A percentile compares a stretch with the other conserved stretches of the same genome.
These are phyloP conservation scores for Melanogrammus aeglefinus DNA, from an alignment of 2,797 vertebrate genomes.

Conservation along the genomic window DNA sequence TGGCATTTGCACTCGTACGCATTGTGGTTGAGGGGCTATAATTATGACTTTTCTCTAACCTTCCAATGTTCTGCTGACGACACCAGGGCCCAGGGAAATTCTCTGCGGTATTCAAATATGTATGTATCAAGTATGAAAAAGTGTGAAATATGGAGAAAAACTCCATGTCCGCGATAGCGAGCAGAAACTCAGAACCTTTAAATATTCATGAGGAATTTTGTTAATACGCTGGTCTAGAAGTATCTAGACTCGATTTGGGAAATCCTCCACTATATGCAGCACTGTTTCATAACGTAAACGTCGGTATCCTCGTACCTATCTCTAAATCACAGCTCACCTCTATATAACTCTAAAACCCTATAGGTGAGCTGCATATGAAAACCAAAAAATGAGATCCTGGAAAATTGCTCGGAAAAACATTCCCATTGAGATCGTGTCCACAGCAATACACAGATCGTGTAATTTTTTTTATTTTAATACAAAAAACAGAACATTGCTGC, in stretches of 20 bases:
- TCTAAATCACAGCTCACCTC: not conserved
- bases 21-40: too few relatives aligned
- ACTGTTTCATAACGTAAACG: not conserved
- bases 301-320: not conserved
- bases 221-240: slow-evolving; percentile 18
- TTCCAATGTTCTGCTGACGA: not conserved
- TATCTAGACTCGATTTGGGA: not conserved
- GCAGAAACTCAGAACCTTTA: slow-evolving; percentile 11
- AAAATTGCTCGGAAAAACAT: not conserved
- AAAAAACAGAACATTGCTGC: too few relatives aligned
- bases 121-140: not conserved
- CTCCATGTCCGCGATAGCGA: slow-evolving; percentile 18
- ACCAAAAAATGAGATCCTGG: not conserved
- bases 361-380: not conserved
- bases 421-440: not conserved
- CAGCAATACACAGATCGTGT: not conserved
- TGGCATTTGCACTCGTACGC: too few relatives aligned
- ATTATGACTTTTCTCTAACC: not conserved
- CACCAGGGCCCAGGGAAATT: not conserved
- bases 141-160: not conserved
- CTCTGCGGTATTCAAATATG: not conserved
- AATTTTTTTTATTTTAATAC: too few relatives aligned
- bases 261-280: not conserved
- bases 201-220: slow-evolving; percentile 24
- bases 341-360: not conserved